Base-by-base conservation (phyloP, 2,888 invertebrate genomes). In the Hoplodrina blanda region DNA sequence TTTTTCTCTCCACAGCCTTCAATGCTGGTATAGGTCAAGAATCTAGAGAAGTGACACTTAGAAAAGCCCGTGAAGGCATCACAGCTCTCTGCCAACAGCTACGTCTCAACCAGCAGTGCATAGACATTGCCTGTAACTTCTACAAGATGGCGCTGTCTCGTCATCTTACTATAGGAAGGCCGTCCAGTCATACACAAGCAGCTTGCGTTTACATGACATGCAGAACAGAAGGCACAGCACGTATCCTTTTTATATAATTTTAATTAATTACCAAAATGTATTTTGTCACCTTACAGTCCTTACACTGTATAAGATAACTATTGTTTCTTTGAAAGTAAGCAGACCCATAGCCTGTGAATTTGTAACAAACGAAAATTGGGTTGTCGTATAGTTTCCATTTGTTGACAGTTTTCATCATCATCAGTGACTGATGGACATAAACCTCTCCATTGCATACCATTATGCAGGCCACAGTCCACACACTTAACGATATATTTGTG, bases 161-260 rank as follows among this genome's bases (percentile, higher is more conserved):
- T 19, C 98, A 98, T 85, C 94, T 99, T 57, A 99, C 99, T 0
- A 97, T 99, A 85, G 99, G 99, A 13, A 96, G 99, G 49, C 98
- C 98, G 83, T 98, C 98, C 79, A 97, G 97, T 17, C 98, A 99
- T 88, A 99, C 99, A 62, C 98, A 99, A 89, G 99, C 99, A 46
- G 99, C 99, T 37, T 99, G 99, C 92, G 98, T 99, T 4, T 99
- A 99, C 90, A 98, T 99, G 90, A 99, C 99, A 0, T 99, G 99
- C 88, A 97, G 99, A 79, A 98, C 98, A 1, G 99, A 99, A 93
- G 98, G 98, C 85, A 99, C 99, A 72, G 98, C 99, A 81, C 99
- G 98, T 98, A 98, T 97, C 97, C 96, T 97, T 97, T 96, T 74
- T 6, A 11, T 37, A 30, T 41, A 61, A 49, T 19, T 0, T 19